phyloP scores from a whole-genome alignment of 2,113 vertebrate genomes.

The Fregetta grallaria region DNA sequence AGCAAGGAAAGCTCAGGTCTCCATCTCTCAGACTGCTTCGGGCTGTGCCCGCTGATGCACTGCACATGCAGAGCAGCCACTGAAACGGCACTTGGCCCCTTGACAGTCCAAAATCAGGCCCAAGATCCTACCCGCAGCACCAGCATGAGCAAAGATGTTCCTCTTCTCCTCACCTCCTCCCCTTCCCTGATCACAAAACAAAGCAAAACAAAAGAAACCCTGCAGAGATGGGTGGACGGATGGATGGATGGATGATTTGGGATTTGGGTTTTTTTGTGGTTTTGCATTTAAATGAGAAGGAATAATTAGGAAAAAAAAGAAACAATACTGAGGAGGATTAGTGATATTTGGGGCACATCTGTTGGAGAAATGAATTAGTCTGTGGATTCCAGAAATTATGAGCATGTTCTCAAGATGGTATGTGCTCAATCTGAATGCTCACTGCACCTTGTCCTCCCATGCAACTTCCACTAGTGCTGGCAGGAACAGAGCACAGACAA shows the following conservation, averaged over 20 bases:
- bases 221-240: neutral
- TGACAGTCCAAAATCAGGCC: neutral
- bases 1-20: neutral
- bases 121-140: neutral
- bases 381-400: constrained; percentile 16
- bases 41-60: neutral
- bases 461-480: neutral
- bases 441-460: neutral
- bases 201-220: constrained; percentile 14
- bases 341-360: constrained; percentile 66
- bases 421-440: neutral
- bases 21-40: neutral
- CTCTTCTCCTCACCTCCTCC: neutral
- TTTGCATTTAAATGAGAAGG: constrained; percentile 40
- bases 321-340: constrained; percentile 40
- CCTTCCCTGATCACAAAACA: neutral
- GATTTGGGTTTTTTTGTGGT: neutral
- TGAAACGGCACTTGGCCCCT: neutral
- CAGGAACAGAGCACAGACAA: neutral
- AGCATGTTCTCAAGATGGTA: constrained; percentile 39
- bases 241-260: neutral
- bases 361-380: constrained; percentile 34
- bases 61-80: neutral
- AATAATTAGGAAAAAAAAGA: neutral
- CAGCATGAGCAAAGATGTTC: neutral